Percentiles rank a stretch among this genome's conserved stretches.
These are phyloP conservation scores for Ophioninae sp. DNA, from an alignment of 2,888 invertebrate genomes.

Conservation along the genomic window DNA sequence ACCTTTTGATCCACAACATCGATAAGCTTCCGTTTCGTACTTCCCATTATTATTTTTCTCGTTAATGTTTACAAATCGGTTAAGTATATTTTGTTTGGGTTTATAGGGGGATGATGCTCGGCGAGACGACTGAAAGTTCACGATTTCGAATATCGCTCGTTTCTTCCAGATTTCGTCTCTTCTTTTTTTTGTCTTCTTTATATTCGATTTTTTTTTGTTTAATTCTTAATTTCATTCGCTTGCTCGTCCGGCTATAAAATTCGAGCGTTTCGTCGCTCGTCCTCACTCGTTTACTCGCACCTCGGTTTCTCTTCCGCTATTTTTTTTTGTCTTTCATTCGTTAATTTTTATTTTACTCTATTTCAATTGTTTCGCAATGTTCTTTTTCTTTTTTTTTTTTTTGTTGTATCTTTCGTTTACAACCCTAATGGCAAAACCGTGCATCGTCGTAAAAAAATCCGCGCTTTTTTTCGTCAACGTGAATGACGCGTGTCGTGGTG, in stretches of 20 bases:
- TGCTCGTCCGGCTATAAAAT: conserved; percentile 49
- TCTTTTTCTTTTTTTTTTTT: neutral
- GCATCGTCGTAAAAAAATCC: conserved; percentile 38
- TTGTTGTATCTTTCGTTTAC: neutral
- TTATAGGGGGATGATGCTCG: conserved; percentile 62
- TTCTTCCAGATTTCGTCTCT: conserved; percentile 47
- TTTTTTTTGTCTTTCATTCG: neutral
- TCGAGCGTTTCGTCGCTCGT: conserved; percentile 26
- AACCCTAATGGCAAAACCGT: conserved; percentile 47
- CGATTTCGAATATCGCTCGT: conserved; percentile 45
- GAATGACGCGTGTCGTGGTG: neutral
- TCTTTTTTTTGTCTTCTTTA: conserved; percentile 23
- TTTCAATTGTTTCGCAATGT: neutral
- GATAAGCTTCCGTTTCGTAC: conserved; percentile 50
- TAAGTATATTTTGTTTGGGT: conserved; percentile 59
- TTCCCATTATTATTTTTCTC: conserved; percentile 49
- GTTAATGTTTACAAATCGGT: conserved; percentile 65
- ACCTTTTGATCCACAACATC: conserved; percentile 56
- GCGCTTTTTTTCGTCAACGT: conserved; percentile 49
- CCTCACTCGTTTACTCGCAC: neutral
- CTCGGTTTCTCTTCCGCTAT: neutral
- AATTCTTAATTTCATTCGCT: conserved; percentile 31
- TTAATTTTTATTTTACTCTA: neutral
- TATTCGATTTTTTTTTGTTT: neutral
- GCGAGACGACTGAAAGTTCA: conserved; percentile 54